Base-by-base conservation (phyloP, 2,797 vertebrate species). In the Discoglossus pictus region DNA sequence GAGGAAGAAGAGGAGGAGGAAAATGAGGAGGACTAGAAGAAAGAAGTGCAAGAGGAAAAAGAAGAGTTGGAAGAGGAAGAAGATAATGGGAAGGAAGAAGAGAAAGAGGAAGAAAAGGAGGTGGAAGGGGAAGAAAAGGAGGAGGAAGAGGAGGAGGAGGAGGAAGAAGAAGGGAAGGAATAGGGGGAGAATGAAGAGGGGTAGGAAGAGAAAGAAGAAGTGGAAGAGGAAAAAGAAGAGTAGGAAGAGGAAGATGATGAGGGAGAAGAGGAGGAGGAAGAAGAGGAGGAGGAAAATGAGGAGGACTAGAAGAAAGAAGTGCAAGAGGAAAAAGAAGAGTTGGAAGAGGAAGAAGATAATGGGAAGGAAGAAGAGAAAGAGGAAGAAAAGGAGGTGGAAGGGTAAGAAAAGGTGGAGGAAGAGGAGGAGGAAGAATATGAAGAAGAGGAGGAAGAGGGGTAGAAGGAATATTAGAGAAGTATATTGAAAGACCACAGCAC, bases 291-390 rank as follows among this genome's bases (percentile, higher is more conserved):
- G 27, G 27, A 9, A 31, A 31, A 9, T 4, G 65, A 21, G 42
- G 58, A 65, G 31, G 58, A 70, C 34, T 46, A 69, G 67, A 50
- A 67, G 31, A 42, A 71, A 13, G 23, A 17, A 39, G 18, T 59
- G 2, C 34, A 72, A 36, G 71, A 25, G 16, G 46, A 56, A 9
- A 64, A 8, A 64, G 0, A 10, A 7, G 25, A 35, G 63, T 68
- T 75, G 58, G 34, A 64, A 50, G 24, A 64, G 18, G 56, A 21
- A 31, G 27, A 9, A 59, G 56, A 50, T 44, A 27, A 54, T 39
- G 65, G 16, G 72, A 23, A 65, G 47, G 20, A 6, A 67, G 35
- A 54, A 44, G 65, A 15, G 72, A 23, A 65, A 48, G 20, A 6
- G 68, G 51, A 50, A 12, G 42, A 13, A 1, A 25, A 9, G 36